Evolutionary conservation across 1,140 invertebrate genomes (phyloP).

Genomic region (Mycetomoellerius zeteki): DNA sequence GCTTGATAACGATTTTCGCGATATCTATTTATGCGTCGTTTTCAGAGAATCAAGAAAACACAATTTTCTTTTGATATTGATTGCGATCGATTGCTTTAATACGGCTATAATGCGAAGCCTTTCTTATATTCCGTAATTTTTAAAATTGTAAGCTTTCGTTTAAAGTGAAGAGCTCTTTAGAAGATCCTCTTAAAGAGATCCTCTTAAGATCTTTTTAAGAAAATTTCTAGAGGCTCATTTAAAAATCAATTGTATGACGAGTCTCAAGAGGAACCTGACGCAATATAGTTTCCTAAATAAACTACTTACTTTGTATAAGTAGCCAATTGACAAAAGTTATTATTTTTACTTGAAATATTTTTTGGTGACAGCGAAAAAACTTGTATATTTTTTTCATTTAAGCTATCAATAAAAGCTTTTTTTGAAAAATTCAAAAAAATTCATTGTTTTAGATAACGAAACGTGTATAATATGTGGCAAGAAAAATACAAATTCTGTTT

Average conservation of each 20-base stretch:
- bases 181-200: background rate
- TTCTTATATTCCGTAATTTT: background rate
- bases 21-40: background rate
- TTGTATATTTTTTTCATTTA: no score
- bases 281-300: background rate
- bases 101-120: background rate
- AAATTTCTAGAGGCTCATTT: background rate
- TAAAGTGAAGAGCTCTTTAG: background rate
- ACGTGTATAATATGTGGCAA: no score
- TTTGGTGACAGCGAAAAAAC: no score
- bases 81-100: background rate
- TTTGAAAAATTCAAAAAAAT: no score
- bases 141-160: background rate
- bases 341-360: no score
- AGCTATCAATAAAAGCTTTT: no score
- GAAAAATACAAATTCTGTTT: no score
- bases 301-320: background rate
- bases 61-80: background rate
- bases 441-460: no score
- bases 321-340: no score
- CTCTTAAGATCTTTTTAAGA: no score
- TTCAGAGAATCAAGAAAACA: background rate
- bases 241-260: background rate
- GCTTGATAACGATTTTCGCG: conserved; percentile 13
- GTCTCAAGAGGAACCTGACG: background rate